phyloP scores from a whole-genome alignment of 2,797 vertebrate species.

The Anguilla anguilla region DNA sequence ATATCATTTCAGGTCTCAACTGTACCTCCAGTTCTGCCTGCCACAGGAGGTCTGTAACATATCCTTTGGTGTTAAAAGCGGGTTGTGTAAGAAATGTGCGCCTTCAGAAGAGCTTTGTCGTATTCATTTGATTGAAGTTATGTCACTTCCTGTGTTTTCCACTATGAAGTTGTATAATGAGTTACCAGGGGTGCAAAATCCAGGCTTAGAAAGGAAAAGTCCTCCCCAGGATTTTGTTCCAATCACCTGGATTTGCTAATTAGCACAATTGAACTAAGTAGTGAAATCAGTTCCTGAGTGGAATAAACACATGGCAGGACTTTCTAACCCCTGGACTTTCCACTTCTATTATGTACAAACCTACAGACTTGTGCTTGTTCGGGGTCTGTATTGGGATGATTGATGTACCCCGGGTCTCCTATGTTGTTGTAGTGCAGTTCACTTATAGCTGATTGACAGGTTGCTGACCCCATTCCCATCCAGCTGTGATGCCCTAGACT shows the following conservation, averaged over 20 bases:
- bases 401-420: neutral
- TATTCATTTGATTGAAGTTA: neutral
- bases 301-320: too few species aligned
- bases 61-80: neutral
- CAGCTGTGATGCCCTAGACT: neutral
- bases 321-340: neutral
- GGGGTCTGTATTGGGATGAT: neutral
- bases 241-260: neutral
- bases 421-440: neutral
- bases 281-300: too few species aligned
- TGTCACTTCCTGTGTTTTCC: neutral
- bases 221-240: neutral
- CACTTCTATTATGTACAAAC: neutral
- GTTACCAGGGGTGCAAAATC: neutral
- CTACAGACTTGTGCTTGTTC: neutral
- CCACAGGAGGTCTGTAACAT: neutral
- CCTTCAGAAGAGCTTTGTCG: neutral
- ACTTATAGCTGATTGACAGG: neutral
- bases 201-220: neutral
- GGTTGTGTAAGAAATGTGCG: neutral
- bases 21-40: neutral
- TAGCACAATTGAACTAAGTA: neutral
- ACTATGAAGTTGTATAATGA: neutral
- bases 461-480: neutral
- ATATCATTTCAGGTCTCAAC: neutral